These are phyloP conservation scores for Cyclophora punctaria DNA, from an alignment of 2,888 invertebrate genomes.

Conservation along the genomic window DNA sequence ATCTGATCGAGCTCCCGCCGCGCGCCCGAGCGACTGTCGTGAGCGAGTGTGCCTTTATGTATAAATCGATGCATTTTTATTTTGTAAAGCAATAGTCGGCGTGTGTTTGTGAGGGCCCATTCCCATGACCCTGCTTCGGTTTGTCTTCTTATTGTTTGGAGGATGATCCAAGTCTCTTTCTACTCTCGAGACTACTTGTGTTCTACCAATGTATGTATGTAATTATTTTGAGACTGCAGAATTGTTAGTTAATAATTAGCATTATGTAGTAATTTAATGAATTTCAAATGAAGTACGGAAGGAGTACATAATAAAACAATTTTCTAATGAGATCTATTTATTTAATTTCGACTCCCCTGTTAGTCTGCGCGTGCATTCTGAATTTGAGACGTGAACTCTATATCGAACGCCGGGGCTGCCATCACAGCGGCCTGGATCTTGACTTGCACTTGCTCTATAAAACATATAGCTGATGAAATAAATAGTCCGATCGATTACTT, in stretches of 20 bases:
- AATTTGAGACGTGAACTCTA: slow-evolving; percentile 39
- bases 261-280: slow-evolving; percentile 59
- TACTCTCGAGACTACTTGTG: slow-evolving; percentile 57
- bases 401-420: slow-evolving; percentile 49
- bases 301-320: slow-evolving; percentile 67
- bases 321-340: slow-evolving; percentile 48
- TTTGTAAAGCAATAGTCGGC: slow-evolving; percentile 46
- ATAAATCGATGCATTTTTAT: slow-evolving; percentile 66
- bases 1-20: slow-evolving; percentile 40
- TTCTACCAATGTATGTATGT: slow-evolving; percentile 62
- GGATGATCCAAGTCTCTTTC: slow-evolving; percentile 40
- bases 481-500: no score
- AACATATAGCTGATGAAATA: no score
- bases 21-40: slow-evolving; percentile 18
- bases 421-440: slow-evolving; percentile 59
- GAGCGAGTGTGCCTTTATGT: slow-evolving; percentile 32
- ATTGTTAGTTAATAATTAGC: slow-evolving; percentile 71
- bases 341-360: slow-evolving; percentile 29
- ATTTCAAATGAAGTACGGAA: slow-evolving; percentile 59
- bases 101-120: slow-evolving; percentile 29
- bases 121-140: slow-evolving; percentile 39
- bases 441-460: slow-evolving; percentile 50
- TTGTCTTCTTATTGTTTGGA: slow-evolving; percentile 30
- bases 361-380: slow-evolving; percentile 45
- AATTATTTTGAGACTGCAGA: slow-evolving; percentile 73